phyloP scores from a whole-genome alignment of 1,140 invertebrate genomes.

The Melipona quadrifasciata region DNA sequence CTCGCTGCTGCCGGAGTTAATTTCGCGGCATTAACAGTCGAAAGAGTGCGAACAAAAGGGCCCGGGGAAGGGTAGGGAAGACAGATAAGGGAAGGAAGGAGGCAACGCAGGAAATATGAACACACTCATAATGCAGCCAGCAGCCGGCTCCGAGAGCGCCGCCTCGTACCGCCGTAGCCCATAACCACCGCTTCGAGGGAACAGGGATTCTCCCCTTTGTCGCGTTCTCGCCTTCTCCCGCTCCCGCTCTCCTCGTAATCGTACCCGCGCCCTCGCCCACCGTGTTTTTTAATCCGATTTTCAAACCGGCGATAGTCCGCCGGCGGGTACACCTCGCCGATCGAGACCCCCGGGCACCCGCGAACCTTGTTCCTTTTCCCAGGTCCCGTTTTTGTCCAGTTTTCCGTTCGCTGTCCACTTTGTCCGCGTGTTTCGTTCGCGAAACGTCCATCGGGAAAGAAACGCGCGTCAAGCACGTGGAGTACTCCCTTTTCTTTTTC shows the following conservation, averaged over 20 bases:
- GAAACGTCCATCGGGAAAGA: too few relatives aligned
- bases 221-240: slow-evolving; percentile 15
- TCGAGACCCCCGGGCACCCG: background rate
- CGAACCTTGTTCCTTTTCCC: too few relatives aligned
- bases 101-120: slow-evolving; percentile 78
- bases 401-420: too few relatives aligned
- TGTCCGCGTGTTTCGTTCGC: too few relatives aligned
- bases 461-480: too few relatives aligned
- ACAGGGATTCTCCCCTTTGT: slow-evolving; percentile 57
- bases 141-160: slow-evolving; percentile 38
- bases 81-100: slow-evolving; percentile 77
- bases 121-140: slow-evolving; percentile 74
- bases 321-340: too few relatives aligned
- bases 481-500: too few relatives aligned
- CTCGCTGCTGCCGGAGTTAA: slow-evolving; percentile 78
- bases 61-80: slow-evolving; percentile 70
- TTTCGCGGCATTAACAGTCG: slow-evolving; percentile 81
- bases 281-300: slow-evolving; percentile 41
- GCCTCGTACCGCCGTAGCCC: background rate
- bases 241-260: background rate
- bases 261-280: background rate
- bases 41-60: slow-evolving; percentile 82
- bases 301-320: background rate
- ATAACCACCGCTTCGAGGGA: slow-evolving; percentile 50
- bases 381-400: too few relatives aligned